Conservation (phyloP, 1,140 invertebrate species). For the Drosophila kohkoa region DNA sequence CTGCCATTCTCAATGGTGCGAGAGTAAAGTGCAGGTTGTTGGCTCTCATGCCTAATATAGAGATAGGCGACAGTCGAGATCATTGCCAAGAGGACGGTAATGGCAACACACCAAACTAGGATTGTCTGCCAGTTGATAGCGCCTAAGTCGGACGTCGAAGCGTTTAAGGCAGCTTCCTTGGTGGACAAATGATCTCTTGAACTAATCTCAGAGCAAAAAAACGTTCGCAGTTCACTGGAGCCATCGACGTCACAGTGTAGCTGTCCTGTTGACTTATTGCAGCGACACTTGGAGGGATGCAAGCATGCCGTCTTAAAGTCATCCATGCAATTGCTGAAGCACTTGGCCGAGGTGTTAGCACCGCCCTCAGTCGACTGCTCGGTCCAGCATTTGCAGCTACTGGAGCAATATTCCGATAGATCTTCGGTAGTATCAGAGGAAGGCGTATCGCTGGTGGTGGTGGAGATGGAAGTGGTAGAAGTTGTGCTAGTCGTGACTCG, state of each 20-base stretch:
- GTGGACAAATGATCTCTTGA: background rate
- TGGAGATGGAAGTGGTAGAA: background rate
- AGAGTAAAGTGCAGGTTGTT: background rate
- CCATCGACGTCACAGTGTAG: constrained; percentile 31
- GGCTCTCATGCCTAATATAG: constrained; percentile 1
- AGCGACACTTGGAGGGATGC: constrained; percentile 30
- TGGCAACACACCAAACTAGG: constrained; percentile 17
- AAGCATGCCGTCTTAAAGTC: constrained; percentile 48
- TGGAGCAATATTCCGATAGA: constrained; percentile 28
- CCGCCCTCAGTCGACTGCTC: constrained; percentile 1
- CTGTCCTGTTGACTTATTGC: constrained; percentile 11
- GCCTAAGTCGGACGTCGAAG: background rate
- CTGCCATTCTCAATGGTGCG: background rate
- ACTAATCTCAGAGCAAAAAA: background rate
- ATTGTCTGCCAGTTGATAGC: constrained; percentile 18
- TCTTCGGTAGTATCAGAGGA: background rate
- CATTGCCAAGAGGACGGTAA: background rate
- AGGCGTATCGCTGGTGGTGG: background rate
- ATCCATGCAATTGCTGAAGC: constrained; percentile 41
- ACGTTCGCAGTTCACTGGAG: background rate
- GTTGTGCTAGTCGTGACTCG: background rate
- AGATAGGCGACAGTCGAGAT: background rate
- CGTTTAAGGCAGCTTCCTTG: constrained; percentile 7
- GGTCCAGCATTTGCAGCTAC: constrained; percentile 51
- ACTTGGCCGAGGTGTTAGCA: constrained; percentile 25